A percentile compares a stretch with the other conserved stretches of the same genome.
These are phyloP conservation scores for Drosophila littoralis DNA, from an alignment of 1,140 invertebrate species.

Conservation along the genomic window DNA sequence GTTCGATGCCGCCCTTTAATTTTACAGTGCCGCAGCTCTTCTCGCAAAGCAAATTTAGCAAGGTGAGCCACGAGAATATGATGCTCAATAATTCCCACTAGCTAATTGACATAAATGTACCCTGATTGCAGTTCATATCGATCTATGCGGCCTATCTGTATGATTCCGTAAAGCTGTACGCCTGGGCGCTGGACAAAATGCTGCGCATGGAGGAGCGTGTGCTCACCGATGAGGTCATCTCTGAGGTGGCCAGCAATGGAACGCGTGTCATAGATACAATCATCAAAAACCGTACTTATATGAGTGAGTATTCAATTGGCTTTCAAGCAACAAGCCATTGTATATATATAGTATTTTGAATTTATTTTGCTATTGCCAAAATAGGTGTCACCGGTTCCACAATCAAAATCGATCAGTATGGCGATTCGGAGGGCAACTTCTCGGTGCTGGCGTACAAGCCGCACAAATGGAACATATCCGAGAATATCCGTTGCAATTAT, in stretches of 20 bases:
- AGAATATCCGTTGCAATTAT: slow-evolving; percentile 89
- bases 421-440: slow-evolving; percentile 98
- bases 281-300: slow-evolving; percentile 90
- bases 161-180: slow-evolving; percentile 97
- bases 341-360: not conserved
- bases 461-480: slow-evolving; percentile 83
- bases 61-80: slow-evolving; percentile 84
- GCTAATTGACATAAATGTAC: not conserved
- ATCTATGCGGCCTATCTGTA: slow-evolving; percentile 98
- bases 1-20: slow-evolving; percentile 86
- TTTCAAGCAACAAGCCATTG: no score
- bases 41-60: slow-evolving; percentile 85
- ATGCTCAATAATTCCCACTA: not conserved
- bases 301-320: slow-evolving; percentile 87
- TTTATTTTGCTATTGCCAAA: not conserved
- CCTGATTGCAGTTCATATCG: slow-evolving; percentile 90
- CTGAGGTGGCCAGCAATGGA: slow-evolving; percentile 90
- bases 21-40: slow-evolving; percentile 84
- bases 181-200: slow-evolving; percentile 91
- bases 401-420: slow-evolving; percentile 95
- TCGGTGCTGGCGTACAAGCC: slow-evolving; percentile 93
- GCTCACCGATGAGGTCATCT: slow-evolving; percentile 87
- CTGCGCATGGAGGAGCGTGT: slow-evolving; percentile 87
- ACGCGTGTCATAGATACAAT: slow-evolving; percentile 91
- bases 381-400: slow-evolving; percentile 96